phyloP scores from a whole-genome alignment of 1,140 invertebrate genomes.

The Drosophila micromelanica region DNA sequence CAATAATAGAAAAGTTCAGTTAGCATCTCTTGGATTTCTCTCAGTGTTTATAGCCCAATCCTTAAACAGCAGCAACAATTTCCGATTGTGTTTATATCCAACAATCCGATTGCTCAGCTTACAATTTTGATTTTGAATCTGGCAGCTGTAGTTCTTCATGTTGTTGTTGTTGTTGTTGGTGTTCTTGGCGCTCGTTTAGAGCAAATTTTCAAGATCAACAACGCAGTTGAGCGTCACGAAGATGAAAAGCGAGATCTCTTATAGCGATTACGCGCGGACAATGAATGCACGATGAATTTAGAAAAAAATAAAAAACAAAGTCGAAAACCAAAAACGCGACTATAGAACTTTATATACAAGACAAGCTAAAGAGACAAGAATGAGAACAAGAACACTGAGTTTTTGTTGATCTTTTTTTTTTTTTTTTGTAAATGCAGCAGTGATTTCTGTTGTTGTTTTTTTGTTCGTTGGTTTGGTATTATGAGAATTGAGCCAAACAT shows the following conservation, averaged over 20 bases:
- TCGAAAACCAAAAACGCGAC: conserved; percentile 43
- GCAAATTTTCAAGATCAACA: conserved; percentile 79
- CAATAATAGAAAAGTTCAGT: too few relatives aligned
- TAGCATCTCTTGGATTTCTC: background rate
- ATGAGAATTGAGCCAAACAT: conserved; percentile 78
- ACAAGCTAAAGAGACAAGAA: conserved; percentile 69
- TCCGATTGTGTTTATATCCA: conserved; percentile 52
- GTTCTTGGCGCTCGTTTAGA: conserved; percentile 39
- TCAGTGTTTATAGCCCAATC: conserved; percentile 21
- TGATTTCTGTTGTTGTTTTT: conserved; percentile 14
- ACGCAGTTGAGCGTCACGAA: conserved; percentile 77
- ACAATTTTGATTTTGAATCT: conserved; percentile 65
- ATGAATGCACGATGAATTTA: conserved; percentile 79
- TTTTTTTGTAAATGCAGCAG: conserved; percentile 12
- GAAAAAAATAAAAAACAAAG: conserved; percentile 29
- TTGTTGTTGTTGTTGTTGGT: conserved; percentile 31
- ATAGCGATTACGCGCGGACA: conserved; percentile 73
- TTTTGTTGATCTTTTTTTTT: conserved; percentile 51
- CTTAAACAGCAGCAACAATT: conserved; percentile 52
- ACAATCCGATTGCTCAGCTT: conserved; percentile 47
- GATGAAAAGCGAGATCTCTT: conserved; percentile 81
- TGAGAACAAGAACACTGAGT: conserved; percentile 77
- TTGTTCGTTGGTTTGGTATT: conserved; percentile 39
- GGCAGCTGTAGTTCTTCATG: conserved; percentile 38
- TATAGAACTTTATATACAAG: conserved; percentile 58